A percentile compares a stretch with the other conserved stretches of the same genome.
These are phyloP conservation scores for Phortica okadai DNA, from an alignment of 2,888 invertebrate species.

Conservation along the genomic window DNA sequence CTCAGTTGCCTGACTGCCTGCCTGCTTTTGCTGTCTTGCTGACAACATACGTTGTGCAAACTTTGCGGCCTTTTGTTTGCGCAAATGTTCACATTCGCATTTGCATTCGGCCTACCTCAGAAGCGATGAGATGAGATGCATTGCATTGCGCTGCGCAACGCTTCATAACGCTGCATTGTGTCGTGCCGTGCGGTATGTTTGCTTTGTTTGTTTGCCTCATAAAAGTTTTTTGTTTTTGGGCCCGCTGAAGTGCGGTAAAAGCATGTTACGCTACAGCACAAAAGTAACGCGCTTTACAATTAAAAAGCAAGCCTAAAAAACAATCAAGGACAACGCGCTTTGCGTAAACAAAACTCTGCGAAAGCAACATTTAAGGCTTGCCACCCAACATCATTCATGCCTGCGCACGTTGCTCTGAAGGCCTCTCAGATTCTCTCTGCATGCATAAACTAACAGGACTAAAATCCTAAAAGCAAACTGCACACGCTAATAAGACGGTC, in stretches of 20 bases:
- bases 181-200: not conserved
- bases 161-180: constrained; percentile 10
- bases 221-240: not conserved
- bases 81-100: constrained; percentile 60
- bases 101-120: constrained; percentile 53
- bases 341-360: not conserved
- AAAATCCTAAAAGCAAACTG: not conserved
- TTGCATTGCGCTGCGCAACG: constrained; percentile 37
- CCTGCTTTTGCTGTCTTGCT: not conserved
- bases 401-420: too few species aligned
- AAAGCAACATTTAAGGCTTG: not conserved
- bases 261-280: not conserved
- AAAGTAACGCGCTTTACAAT: constrained; percentile 10
- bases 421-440: too few species aligned
- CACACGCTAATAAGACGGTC: not conserved
- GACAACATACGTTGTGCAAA: constrained; percentile 44
- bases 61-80: constrained; percentile 67
- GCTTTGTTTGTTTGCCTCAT: constrained; percentile 25
- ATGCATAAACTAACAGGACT: not conserved
- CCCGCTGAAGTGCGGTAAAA: not conserved
- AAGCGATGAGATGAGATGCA: constrained; percentile 37
- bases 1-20: not conserved
- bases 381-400: too few species aligned
- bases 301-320: constrained; percentile 16
- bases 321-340: constrained; percentile 9